A percentile compares a stretch with the other conserved stretches of the same genome.
Conservation (phyloP, 2,113 vertebrate species). For the Saiga tatarica region DNA sequence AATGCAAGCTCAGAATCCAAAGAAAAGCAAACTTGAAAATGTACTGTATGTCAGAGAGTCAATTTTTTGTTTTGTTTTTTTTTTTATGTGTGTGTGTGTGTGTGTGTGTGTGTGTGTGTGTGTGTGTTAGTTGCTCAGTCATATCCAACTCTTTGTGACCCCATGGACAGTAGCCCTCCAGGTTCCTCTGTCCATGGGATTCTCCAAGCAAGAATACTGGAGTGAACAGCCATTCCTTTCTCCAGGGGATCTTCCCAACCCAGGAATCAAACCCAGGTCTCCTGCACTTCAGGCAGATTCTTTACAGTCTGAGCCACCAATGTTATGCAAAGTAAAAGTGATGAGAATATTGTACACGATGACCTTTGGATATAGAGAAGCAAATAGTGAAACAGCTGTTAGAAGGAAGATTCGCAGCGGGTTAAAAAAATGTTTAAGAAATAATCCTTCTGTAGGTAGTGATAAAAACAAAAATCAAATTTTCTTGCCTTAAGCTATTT, state of each 20-base stretch:
- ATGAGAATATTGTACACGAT: neutral
- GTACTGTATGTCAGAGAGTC: neutral
- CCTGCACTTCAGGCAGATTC: neutral
- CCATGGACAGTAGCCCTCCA: neutral
- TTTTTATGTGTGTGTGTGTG: neutral
- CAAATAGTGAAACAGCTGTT: slow-evolving; percentile 9
- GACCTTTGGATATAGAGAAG: neutral
- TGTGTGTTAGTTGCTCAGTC: neutral
- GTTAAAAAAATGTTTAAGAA: slow-evolving; percentile 31
- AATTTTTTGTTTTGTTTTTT: neutral
- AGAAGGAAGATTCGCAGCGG: neutral
- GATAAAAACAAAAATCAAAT: slow-evolving; percentile 34
- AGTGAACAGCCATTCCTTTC: neutral
- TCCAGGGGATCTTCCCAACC: neutral
- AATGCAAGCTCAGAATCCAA: neutral
- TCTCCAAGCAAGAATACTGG: neutral
- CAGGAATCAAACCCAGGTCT: neutral
- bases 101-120: neutral
- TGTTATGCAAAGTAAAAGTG: slow-evolving; percentile 35
- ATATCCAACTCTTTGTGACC: neutral
- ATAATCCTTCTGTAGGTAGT: neutral
- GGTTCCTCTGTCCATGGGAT: neutral
- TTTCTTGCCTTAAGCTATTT: neutral
- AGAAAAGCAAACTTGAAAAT: slow-evolving; percentile 19
- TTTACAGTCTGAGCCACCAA: neutral